These are phyloP conservation scores for Furcifer pardalis DNA, from an alignment of 2,797 vertebrate genomes.

Conservation along the genomic window DNA sequence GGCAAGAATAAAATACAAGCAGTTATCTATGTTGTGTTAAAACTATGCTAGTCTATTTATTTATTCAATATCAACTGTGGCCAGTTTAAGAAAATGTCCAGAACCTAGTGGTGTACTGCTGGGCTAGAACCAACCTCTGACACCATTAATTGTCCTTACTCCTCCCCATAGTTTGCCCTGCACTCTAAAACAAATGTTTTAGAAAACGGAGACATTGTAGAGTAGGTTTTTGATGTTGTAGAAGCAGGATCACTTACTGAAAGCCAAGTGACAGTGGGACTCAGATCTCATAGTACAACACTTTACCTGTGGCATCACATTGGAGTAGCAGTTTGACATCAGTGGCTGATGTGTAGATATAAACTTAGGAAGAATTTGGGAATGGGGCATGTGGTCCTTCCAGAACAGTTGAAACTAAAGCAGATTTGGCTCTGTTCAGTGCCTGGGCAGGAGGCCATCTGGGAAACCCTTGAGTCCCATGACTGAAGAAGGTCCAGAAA, in stretches of 20 bases:
- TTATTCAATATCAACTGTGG: too few relatives aligned
- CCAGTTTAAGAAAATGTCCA: not conserved
- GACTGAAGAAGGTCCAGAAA: not conserved
- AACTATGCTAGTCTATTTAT: not conserved
- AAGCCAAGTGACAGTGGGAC: not conserved
- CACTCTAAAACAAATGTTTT: too few relatives aligned
- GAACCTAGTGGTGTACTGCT: not conserved
- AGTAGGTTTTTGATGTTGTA: too few relatives aligned
- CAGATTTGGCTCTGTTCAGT: not conserved
- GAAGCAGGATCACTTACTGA: not conserved
- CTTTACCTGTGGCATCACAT: not conserved
- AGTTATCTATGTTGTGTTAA: not conserved
- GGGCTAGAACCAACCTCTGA: not conserved
- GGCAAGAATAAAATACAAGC: not conserved
- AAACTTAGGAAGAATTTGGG: not conserved
- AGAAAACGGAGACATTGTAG: too few relatives aligned
- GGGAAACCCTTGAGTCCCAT: not conserved
- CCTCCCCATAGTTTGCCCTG: too few relatives aligned
- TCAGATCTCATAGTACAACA: not conserved
- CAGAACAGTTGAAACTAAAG: not conserved
- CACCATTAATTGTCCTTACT: too few relatives aligned
- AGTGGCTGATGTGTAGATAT: not conserved
- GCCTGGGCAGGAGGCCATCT: not conserved
- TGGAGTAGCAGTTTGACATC: not conserved
- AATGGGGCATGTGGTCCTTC: not conserved